Conservation (phyloP, 2,797 vertebrate genomes). For the Danio aesculapii region DNA sequence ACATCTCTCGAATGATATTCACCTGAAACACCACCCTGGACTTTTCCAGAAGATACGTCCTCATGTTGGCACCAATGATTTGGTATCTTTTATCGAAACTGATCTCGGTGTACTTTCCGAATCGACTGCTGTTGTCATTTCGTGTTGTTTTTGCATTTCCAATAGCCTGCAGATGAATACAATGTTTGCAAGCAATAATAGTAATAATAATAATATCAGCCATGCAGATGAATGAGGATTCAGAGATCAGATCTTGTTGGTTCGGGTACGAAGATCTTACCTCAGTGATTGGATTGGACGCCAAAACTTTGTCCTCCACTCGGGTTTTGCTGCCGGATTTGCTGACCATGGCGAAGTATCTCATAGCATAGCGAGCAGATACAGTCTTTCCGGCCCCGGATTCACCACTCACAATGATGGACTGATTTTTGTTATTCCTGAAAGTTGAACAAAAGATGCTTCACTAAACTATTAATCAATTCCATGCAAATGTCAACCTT, state of each 20-base stretch:
- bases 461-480: too few relatives aligned
- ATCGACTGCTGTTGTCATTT: slow-evolving; percentile 98
- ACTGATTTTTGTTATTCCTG: slow-evolving; percentile 96
- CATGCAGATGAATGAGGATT: background rate
- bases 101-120: slow-evolving; percentile 98
- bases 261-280: slow-evolving; percentile 66
- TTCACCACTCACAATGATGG: slow-evolving; percentile 97
- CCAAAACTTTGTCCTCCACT: slow-evolving; percentile 95
- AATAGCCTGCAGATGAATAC: slow-evolving; percentile 82
- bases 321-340: slow-evolving; percentile 88
- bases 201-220: too few relatives aligned
- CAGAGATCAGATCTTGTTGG: background rate
- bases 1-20: slow-evolving; percentile 12
- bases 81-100: slow-evolving; percentile 90
- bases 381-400: slow-evolving; percentile 98
- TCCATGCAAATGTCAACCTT: too few relatives aligned
- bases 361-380: slow-evolving; percentile 95
- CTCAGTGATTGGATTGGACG: slow-evolving; percentile 97
- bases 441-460: slow-evolving; percentile 29
- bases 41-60: slow-evolving; percentile 97
- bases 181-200: background rate
- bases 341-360: slow-evolving; percentile 97
- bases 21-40: slow-evolving; percentile 98
- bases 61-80: slow-evolving; percentile 98
- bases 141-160: slow-evolving; percentile 99